These are phyloP conservation scores for Hylaeus volcanicus DNA, from an alignment of 1,140 invertebrate genomes.

Conservation along the genomic window DNA sequence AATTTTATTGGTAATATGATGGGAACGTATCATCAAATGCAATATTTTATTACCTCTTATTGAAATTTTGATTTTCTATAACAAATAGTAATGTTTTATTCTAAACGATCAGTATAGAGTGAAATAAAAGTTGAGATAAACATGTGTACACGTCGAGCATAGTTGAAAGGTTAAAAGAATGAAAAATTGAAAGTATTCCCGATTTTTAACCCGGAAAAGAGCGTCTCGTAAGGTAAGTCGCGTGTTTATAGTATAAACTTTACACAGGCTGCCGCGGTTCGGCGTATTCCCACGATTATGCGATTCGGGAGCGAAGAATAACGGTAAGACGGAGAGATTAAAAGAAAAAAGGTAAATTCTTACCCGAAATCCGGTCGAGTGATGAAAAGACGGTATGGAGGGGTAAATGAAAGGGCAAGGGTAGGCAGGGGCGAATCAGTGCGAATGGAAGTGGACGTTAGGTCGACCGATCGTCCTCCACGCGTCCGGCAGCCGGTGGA, in stretches of 20 bases:
- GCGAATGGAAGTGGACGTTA: conserved; percentile 63
- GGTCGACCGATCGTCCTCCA: conserved; percentile 57
- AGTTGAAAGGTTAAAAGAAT: no score
- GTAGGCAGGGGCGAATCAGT: conserved; percentile 56
- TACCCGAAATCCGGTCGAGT: conserved; percentile 36
- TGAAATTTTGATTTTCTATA: no score
- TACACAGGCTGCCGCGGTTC: not conserved
- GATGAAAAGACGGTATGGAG: conserved; percentile 28
- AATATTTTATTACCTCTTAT: no score
- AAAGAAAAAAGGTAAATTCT: conserved; percentile 37
- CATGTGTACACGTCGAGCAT: no score
- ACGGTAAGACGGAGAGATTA: conserved; percentile 21
- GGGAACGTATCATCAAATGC: no score
- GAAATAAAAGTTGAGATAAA: no score
- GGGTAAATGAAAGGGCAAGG: conserved; percentile 46
- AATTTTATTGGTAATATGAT: no score
- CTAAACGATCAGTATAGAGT: no score
- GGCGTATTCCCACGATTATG: not conserved
- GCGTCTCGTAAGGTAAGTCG: no score
- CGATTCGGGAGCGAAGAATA: conserved; percentile 54
- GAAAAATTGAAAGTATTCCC: no score
- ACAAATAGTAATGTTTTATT: no score
- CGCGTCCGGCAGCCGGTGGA: conserved; percentile 53
- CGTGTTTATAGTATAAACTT: not conserved
- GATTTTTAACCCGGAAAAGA: no score